Evolutionary conservation across 2,797 vertebrate species (phyloP), one percentile per base, ranked within the genome.

Genomic region (Cirrhinus mrigala): DNA sequence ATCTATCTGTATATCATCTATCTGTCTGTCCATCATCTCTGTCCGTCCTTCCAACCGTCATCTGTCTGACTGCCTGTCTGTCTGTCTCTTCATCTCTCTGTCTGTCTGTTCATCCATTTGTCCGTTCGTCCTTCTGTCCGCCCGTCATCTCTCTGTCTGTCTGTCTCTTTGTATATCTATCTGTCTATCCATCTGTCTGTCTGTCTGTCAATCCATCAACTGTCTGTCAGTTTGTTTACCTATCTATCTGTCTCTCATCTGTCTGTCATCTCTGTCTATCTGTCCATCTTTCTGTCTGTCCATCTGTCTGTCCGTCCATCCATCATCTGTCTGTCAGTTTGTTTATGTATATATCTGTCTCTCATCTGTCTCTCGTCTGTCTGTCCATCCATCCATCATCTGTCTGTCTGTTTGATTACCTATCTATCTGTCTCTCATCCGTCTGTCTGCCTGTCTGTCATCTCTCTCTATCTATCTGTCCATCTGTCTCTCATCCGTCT

Each of bases 381-480:
- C 20, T n/a, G 1, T 14, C 5, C 29, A 2, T 64, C 62, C n/a
- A 2, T 29, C 7, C 12, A 4, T 64, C 7, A 9, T 62, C 18
- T 22, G 60, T 62, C 18, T 2, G 4, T 62, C 22, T n/a, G n/a
- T n/a, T n/a, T n/a, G n/a, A n/a, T n/a, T n/a, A n/a, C n/a, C n/a
- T n/a, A 14, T 64, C 20, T 27, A 1, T 69, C 27, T 37, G 3
- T 68, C 14, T 33, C 0, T 64, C 22, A 15, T 50, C 14, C 29
- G 3, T 29, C 62, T 66, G 4, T 66, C 12, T 66, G 1, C 7
- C n/a, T 8, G 11, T 15, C 62, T 12, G 0, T 29, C 11, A n/a
- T 22, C 0, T 22, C 16, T 22, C 1, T 9, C 18, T 58, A 0
- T 22, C 3, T 22, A 2, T 22, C 6, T 6, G 0, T 2, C 16